A percentile compares a stretch with the other conserved stretches of the same genome.
phyloP scores from a whole-genome alignment of 2,113 vertebrate genomes.

The Corythoichthys intestinalis region DNA sequence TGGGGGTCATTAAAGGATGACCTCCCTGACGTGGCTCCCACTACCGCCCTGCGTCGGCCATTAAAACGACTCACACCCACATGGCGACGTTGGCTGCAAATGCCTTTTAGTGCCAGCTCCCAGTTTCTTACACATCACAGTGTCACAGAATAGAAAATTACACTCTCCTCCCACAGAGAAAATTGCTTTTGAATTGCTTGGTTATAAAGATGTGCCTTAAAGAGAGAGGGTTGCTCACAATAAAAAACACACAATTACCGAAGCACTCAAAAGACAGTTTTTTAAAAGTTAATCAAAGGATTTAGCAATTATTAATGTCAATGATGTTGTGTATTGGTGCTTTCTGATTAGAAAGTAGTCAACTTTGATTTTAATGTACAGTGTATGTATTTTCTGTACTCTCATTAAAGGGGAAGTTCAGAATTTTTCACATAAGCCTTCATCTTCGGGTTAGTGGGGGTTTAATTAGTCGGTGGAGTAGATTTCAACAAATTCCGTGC shows the following conservation, averaged over 20 bases:
- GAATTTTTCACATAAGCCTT: too few species aligned
- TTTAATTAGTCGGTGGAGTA: too few species aligned
- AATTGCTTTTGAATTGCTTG: constrained; percentile 82
- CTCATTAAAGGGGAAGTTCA: neutral
- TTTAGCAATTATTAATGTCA: constrained; percentile 73
- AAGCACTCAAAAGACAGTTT: constrained; percentile 69
- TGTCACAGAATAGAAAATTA: constrained; percentile 84
- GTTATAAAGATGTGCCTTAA: constrained; percentile 81
- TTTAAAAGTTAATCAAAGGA: constrained; percentile 69
- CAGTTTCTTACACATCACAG: constrained; percentile 80
- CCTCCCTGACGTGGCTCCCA: constrained; percentile 70
- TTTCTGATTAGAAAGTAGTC: constrained; percentile 25
- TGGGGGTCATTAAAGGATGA: constrained; percentile 77
- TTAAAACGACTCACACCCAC: constrained; percentile 73
- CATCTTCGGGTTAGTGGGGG: too few species aligned
- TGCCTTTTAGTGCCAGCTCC: constrained; percentile 73
- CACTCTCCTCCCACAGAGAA: constrained; percentile 81
- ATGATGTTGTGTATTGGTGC: constrained; percentile 49
- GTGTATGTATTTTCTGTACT: neutral
- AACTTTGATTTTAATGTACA: constrained; percentile 9
- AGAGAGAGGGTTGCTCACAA: constrained; percentile 64
- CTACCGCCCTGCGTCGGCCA: constrained; percentile 66
- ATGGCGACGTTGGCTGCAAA: constrained; percentile 67
- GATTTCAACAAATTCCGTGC: too few species aligned
- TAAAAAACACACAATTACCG: constrained; percentile 70